phyloP scores from a whole-genome alignment of 2,888 invertebrate species.

The Harmothoe impar region DNA sequence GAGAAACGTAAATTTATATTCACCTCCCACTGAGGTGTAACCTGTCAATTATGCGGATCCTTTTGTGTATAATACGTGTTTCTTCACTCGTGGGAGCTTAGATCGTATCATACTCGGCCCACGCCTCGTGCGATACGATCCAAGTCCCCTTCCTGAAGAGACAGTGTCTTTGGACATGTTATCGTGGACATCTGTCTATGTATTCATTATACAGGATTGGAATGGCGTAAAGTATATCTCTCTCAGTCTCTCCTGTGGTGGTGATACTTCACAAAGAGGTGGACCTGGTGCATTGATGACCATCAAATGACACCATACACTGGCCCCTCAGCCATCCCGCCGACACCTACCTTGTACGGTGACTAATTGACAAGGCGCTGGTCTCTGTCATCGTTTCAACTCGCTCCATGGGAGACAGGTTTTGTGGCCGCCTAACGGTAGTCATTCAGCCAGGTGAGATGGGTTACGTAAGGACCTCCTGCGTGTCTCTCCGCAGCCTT shows the following conservation, averaged over 20 bases:
- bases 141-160: no score
- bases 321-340: background rate
- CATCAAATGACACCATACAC: background rate
- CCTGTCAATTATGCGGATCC: no score
- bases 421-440: background rate
- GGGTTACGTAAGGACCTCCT: slow-evolving; percentile 17
- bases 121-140: no score
- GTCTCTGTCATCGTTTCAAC: background rate
- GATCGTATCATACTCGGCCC: no score
- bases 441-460: background rate
- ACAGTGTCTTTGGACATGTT: no score
- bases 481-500: background rate
- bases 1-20: no score
- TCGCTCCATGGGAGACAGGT: background rate
- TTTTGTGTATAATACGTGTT: no score
- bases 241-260: background rate
- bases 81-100: no score
- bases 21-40: no score
- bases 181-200: no score
- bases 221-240: no score
- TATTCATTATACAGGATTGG: no score
- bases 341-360: background rate
- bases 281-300: background rate
- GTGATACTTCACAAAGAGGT: background rate
- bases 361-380: slow-evolving; percentile 2